Percentiles rank a stretch among this genome's conserved stretches.
phyloP scores from a whole-genome alignment of 2,797 vertebrate genomes.

The Mormyrops attenuatus region DNA sequence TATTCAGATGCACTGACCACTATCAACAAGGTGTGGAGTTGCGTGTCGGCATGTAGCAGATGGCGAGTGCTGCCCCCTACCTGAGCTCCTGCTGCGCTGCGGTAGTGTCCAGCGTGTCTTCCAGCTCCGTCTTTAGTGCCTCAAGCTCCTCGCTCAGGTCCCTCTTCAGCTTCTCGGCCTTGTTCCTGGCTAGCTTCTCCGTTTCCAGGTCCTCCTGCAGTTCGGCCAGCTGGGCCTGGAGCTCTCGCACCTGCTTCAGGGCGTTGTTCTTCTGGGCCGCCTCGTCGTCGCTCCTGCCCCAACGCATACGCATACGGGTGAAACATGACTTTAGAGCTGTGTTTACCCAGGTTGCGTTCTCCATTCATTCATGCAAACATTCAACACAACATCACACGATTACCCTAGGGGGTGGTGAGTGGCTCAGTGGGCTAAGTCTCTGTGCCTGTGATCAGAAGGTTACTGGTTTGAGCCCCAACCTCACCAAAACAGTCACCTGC shows the following conservation, averaged over 20 bases:
- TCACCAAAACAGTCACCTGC: neutral
- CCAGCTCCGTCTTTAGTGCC: conserved; percentile 83
- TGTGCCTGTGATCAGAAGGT: neutral
- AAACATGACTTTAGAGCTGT: neutral
- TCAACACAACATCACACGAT: neutral
- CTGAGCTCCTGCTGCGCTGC: conserved; percentile 94
- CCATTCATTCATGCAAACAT: neutral
- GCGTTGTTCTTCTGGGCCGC: conserved; percentile 84
- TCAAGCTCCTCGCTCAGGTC: conserved; percentile 90
- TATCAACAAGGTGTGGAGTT: neutral
- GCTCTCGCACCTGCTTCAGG: conserved; percentile 83
- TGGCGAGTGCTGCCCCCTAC: conserved; percentile 56
- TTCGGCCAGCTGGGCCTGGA: conserved; percentile 89
- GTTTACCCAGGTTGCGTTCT: conserved; percentile 51
- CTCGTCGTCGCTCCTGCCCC: conserved; percentile 84
- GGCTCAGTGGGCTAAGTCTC: neutral
- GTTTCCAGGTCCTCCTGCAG: conserved; percentile 94
- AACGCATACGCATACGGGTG: neutral
- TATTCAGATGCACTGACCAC: neutral
- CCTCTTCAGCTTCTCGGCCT: conserved; percentile 92
- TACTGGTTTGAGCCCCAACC: neutral
- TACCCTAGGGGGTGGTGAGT: neutral
- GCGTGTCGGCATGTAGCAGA: neutral
- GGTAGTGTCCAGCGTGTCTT: conserved; percentile 91
- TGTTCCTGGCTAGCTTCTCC: conserved; percentile 82